Evolutionary conservation across 2,888 invertebrate species (phyloP), one percentile per base, ranked within the genome.

Genomic region (Luffia ferchaultella): DNA sequence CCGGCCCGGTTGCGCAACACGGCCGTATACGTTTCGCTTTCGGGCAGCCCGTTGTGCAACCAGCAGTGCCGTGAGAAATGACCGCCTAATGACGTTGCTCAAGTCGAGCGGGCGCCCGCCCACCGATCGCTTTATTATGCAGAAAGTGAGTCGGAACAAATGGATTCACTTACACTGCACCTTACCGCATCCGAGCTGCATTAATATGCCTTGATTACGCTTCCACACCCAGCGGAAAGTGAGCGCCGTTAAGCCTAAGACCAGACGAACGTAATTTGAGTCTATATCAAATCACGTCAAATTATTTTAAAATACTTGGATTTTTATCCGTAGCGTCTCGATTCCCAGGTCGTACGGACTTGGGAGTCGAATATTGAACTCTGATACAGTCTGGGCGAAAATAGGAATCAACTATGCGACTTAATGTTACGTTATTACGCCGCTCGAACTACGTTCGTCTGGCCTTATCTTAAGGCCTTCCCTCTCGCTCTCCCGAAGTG

Each of bases 61-160:
- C 12, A 18, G 45, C 17, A 5, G 42, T 18, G 9, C 42, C 47
- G 50, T 49, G 49, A 52, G 47, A 49, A 52, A 46, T 12, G 5
- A 12, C 30, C 30, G 3, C 42, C 45, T 68, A 67, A 71, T 64
- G 66, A 62, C 61, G 59, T 67, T 67, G 63, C 68, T 66, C 59
- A 58, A 54, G 55, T 55, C 60, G 45, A n/a, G 45, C 45, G 2
- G n/a, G 30, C 42, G 7, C 58, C 60, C 62, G 67, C 65, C 66
- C 65, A 67, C 68, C 59, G 65, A 72, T 68, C 62, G 62, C 60
- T 70, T 65, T 67, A 70, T 70, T 70, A 73, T 71, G 64, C 71
- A 65, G 68, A 71, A 70, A 69, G 67, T 65, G 65, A 65, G 64
- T 65, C 50, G 64, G 58, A 64, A 68, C 65, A 64, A 68, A 73